Evolutionary conservation across 92 coral and sea anemone genomes (phyloP).

Genomic region (Paramuricea clavata): DNA sequence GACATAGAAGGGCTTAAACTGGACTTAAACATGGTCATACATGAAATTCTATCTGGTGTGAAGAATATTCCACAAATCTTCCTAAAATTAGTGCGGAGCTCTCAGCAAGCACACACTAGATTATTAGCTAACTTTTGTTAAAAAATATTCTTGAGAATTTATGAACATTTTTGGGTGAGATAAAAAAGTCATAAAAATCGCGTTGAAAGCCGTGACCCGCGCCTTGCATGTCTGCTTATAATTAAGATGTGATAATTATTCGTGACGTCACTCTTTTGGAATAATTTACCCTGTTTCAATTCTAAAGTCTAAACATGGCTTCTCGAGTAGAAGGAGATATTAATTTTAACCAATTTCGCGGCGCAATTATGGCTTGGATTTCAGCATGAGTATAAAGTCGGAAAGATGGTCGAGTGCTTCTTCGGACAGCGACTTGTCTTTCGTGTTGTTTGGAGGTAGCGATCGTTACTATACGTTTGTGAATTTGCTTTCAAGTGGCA

Average conservation of each 20-base stretch:
- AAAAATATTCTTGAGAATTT: background rate
- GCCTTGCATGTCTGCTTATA: constrained; percentile 18
- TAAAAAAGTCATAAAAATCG: background rate
- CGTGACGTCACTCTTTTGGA: constrained; percentile 91
- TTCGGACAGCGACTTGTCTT: constrained; percentile 98
- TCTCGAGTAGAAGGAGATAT: constrained; percentile 81
- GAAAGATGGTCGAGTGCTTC: constrained; percentile 99
- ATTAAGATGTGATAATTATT: constrained; percentile 76
- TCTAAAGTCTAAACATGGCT: constrained; percentile 77
- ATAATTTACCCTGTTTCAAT: background rate
- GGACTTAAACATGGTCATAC: background rate
- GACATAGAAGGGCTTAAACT: background rate
- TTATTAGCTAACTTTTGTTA: constrained; percentile 40
- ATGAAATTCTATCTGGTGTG: background rate
- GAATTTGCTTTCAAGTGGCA: constrained; percentile 48
- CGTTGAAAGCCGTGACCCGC: background rate
- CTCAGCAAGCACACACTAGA: background rate
- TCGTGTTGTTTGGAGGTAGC: constrained; percentile 87
- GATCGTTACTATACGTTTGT: background rate
- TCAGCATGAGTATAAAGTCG: constrained; percentile 89
- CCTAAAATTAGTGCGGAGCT: constrained; percentile 38
- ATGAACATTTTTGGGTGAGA: background rate
- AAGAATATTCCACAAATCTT: constrained; percentile 40
- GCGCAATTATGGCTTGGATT: constrained; percentile 58
- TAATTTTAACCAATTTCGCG: constrained; percentile 82